Evolutionary conservation across 2,797 vertebrate genomes (phyloP), one percentile per base, ranked within the genome.

Genomic region (Notoglanidium macrostoma): DNA sequence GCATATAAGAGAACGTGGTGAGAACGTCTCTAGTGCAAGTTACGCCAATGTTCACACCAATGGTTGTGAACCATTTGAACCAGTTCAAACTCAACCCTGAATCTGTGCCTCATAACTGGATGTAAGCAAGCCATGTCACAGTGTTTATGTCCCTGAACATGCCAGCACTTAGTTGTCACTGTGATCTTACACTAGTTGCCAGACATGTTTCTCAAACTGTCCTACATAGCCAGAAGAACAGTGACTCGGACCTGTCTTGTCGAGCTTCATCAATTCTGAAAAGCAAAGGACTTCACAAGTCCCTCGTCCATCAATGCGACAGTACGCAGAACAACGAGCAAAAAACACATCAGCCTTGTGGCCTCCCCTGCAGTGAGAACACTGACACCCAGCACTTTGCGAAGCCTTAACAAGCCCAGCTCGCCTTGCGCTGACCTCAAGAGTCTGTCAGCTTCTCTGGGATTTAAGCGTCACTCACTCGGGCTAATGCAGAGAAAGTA

Each of bases 401-500:
- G 6, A 57, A 86, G 84, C 81, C 68, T 76, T 88, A 90, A 91
- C 90, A 88, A 90, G 86, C 86, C 5, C 1, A 55, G 46, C 84
- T 63, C 26, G 84, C 88, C 72, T 63, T 3, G 63, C 14, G 59
- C 70, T 86, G 88, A 91, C 87, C 86, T 87, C 85, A 81, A 35
- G 78, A 87, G 35, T 88, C 86, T 80, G 82, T 89, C 87, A 88
- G 63, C 51, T 84, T 87, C 88, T 70, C 54, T 19, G 59, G 72
- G 77, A 80, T 87, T 87, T 61, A 85, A 87, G 91, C 87, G 92
- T 93, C 92, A 91, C 92, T 95, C 92, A 90, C 89, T 90, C 90
- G 89, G 55, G 72, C 92, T 95, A 94, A 95, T 92, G 92, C 92
- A 89, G 91, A 89, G 92, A 93, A 94, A 94, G 78, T 61, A 46